Percentiles rank a stretch among this genome's conserved stretches.
Conservation (phyloP, 2,113 vertebrate species). For the Mesocricetus auratus region DNA sequence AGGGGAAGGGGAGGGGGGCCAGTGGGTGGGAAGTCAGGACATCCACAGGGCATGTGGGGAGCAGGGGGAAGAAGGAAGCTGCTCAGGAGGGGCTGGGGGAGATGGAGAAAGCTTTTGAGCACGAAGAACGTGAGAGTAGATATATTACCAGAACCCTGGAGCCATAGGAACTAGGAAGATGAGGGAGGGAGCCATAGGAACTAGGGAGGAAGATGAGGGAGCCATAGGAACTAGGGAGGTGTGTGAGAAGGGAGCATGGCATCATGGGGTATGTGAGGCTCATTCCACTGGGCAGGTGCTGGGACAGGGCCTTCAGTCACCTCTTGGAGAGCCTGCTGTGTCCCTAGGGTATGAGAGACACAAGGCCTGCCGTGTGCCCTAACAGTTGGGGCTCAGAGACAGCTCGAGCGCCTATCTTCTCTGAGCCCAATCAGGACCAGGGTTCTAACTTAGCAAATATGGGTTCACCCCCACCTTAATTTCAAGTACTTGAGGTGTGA, state of each 20-base stretch:
- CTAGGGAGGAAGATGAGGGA: too few species aligned
- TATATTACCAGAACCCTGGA: background rate
- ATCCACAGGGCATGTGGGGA: background rate
- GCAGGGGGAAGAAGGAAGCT: too few species aligned
- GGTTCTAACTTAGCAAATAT: too few species aligned
- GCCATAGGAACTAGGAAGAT: background rate
- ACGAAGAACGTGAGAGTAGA: too few species aligned
- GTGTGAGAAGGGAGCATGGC: background rate
- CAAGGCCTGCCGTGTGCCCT: background rate
- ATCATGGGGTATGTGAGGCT: background rate
- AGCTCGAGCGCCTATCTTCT: accelerated
- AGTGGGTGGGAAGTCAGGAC: background rate
- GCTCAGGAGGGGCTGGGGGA: too few species aligned
- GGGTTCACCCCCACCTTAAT: background rate
- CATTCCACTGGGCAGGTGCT: background rate
- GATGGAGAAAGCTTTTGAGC: background rate
- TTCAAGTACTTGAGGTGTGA: background rate
- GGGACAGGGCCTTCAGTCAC: too few species aligned
- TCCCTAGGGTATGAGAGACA: background rate
- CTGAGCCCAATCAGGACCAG: background rate
- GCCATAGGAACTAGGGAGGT: background rate
- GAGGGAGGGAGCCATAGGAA: background rate
- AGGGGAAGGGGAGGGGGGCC: background rate
- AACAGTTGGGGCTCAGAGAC: background rate
- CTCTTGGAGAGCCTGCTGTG: background rate